Evolutionary conservation across 1,140 invertebrate genomes (phyloP).

Genomic region (Nasonia vitripennis): DNA sequence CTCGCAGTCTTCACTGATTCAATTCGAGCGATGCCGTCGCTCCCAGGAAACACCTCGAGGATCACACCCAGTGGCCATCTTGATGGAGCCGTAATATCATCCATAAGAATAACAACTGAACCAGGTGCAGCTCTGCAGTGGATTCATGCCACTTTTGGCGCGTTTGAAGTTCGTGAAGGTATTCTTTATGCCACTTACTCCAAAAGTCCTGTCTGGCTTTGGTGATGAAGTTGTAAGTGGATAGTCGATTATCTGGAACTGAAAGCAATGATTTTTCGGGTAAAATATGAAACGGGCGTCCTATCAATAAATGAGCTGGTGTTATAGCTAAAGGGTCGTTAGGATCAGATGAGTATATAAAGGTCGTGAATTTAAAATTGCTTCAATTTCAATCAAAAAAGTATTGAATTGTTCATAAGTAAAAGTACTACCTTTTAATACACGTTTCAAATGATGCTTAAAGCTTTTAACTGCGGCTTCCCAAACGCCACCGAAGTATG

Average conservation of each 20-base stretch:
- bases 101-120: constrained; percentile 9
- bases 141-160: too few species aligned
- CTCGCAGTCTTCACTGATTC: neutral
- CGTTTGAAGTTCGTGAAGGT: constrained; percentile 56
- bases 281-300: neutral
- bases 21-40: neutral
- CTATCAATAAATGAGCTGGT: neutral
- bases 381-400: too few species aligned
- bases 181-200: constrained; percentile 62
- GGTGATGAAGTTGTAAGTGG: constrained; percentile 56
- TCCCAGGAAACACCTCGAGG: neutral
- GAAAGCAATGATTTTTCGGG: neutral
- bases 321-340: neutral
- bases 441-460: too few species aligned
- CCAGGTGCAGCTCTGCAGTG: too few species aligned
- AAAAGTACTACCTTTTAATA: too few species aligned
- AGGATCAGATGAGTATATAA: too few species aligned
- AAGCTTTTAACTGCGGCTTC: too few species aligned
- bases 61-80: neutral
- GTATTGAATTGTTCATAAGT: too few species aligned
- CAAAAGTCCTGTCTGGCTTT: constrained; percentile 61
- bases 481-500: too few species aligned
- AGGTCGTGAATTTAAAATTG: too few species aligned
- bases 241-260: constrained; percentile 51
- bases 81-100: constrained; percentile 33